phyloP scores from a whole-genome alignment of 1,140 invertebrate species.

The Dreissena rostriformis region DNA sequence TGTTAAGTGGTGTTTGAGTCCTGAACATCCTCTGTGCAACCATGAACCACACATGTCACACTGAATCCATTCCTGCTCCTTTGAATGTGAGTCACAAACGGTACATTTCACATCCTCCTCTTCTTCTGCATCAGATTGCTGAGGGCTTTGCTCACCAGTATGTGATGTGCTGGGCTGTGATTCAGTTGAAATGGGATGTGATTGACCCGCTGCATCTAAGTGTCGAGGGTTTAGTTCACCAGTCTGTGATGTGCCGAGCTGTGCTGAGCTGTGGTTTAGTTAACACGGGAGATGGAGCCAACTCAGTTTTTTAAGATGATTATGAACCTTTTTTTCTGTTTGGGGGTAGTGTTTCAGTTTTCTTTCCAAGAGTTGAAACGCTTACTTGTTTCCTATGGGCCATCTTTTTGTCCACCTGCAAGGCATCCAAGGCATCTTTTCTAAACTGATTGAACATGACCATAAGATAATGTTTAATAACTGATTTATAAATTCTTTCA shows the following conservation, averaged over 20 bases:
- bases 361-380: not conserved
- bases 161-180: slow-evolving; percentile 6
- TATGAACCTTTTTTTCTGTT: not conserved
- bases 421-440: slow-evolving; percentile 19
- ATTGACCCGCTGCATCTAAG: too few species aligned
- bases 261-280: not conserved
- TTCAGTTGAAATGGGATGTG: not conserved
- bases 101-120: slow-evolving; percentile 15
- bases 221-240: too few species aligned
- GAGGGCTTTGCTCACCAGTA: not conserved
- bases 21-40: too few species aligned
- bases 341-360: not conserved
- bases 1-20: slow-evolving; percentile 1
- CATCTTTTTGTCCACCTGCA: slow-evolving; percentile 16
- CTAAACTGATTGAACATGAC: slow-evolving; percentile 42
- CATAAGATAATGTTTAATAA: slow-evolving; percentile 20
- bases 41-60: slow-evolving; percentile 21
- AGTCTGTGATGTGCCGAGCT: too few species aligned
- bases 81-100: not conserved
- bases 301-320: not conserved
- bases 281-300: not conserved
- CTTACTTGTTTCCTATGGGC: slow-evolving; percentile 35
- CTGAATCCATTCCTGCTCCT: slow-evolving; percentile 18
- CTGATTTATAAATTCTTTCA: slow-evolving; percentile 7
- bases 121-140: not conserved